Conservation (phyloP, 2,888 invertebrate genomes). For the Lasioglossum lativentre region DNA sequence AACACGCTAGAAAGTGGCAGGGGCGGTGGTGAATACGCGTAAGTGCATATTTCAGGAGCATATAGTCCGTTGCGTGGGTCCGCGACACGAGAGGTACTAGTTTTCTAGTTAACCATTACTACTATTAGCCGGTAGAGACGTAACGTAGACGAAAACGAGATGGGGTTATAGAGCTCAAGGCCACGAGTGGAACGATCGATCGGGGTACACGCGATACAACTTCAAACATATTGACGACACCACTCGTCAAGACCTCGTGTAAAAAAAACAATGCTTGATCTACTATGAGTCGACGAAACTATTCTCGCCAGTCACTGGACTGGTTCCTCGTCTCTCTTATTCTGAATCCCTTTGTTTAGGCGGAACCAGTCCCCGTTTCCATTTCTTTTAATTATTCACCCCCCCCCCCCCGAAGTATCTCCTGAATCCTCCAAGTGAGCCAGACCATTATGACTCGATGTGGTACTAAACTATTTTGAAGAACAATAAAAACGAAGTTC, state of each 20-base stretch:
- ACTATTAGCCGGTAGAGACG: slow-evolving; percentile 70
- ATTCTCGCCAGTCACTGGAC: slow-evolving; percentile 17
- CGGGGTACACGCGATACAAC: slow-evolving; percentile 37
- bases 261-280: slow-evolving; percentile 61
- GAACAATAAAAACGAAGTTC: slow-evolving; percentile 79
- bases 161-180: slow-evolving; percentile 43
- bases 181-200: slow-evolving; percentile 57
- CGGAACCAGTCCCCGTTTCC: neutral
- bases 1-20: slow-evolving; percentile 31
- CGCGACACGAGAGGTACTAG: slow-evolving; percentile 67
- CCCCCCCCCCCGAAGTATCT: neutral
- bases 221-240: slow-evolving; percentile 29
- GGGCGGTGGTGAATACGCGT: slow-evolving; percentile 48
- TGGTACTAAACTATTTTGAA: slow-evolving; percentile 80
- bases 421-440: neutral
- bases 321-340: slow-evolving; percentile 12
- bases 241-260: slow-evolving; percentile 54
- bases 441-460: slow-evolving; percentile 61
- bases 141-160: slow-evolving; percentile 63
- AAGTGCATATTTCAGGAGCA: slow-evolving; percentile 60
- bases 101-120: slow-evolving; percentile 71
- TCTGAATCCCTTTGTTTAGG: slow-evolving; percentile 21
- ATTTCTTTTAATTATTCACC: slow-evolving; percentile 1
- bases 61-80: slow-evolving; percentile 70
- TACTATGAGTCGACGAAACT: slow-evolving; percentile 63